These are phyloP conservation scores for Takifugu flavidus DNA, from an alignment of 2,113 vertebrate species.

Conservation along the genomic window DNA sequence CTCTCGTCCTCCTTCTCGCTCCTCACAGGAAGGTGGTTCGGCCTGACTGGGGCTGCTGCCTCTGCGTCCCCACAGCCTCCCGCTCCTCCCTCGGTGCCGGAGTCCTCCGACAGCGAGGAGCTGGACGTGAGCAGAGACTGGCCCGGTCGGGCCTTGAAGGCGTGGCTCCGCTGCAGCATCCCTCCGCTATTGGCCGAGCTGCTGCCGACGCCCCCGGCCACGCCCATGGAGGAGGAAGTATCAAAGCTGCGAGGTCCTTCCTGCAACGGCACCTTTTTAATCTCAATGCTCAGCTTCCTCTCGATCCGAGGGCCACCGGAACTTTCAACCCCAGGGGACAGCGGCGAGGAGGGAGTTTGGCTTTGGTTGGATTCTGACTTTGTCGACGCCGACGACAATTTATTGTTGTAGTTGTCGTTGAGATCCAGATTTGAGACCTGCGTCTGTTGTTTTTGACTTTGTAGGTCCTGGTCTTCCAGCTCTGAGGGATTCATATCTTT, in stretches of 20 bases:
- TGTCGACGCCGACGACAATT: constrained; percentile 58
- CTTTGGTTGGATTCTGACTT: constrained; percentile 49
- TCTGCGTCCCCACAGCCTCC: constrained; percentile 47
- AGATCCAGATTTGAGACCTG: constrained; percentile 78
- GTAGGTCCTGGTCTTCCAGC: constrained; percentile 46
- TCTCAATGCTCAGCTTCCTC: constrained; percentile 92
- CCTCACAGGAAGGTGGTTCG: constrained; percentile 85
- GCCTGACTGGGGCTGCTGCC: constrained; percentile 74
- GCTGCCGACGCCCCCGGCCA: constrained; percentile 9
- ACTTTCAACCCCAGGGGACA: constrained; percentile 61
- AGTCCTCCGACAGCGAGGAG: constrained; percentile 79
- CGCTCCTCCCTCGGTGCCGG: constrained; percentile 66
- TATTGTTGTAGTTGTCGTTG: constrained; percentile 89
- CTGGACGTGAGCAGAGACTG: constrained; percentile 65
- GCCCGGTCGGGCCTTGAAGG: constrained; percentile 82
- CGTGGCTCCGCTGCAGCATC: constrained; percentile 82
- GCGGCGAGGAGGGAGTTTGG: constrained; percentile 44
- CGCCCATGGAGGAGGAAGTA: constrained; percentile 61
- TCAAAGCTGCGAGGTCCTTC: constrained; percentile 94
- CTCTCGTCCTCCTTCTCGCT: constrained; percentile 64
- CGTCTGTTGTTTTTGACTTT: constrained; percentile 44
- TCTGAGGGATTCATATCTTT: constrained; percentile 45
- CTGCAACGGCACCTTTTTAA: constrained; percentile 92
- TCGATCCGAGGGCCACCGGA: constrained; percentile 72
- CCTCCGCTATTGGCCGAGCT: constrained; percentile 35